Percentiles rank a stretch among this genome's conserved stretches.
phyloP scores from a whole-genome alignment of 2,113 vertebrate species.

The Plotosus lineatus region DNA sequence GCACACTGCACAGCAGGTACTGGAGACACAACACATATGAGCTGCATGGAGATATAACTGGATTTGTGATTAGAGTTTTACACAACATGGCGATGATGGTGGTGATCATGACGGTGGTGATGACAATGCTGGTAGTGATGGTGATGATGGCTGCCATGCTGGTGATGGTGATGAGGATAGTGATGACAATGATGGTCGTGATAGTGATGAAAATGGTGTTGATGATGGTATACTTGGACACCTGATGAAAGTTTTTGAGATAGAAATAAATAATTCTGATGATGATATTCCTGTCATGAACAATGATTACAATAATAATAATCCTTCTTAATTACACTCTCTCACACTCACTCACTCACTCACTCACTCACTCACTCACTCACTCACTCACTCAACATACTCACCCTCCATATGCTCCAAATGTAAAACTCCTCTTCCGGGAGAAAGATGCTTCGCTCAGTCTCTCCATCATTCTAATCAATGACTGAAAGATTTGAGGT shows the following conservation, averaged over 20 bases:
- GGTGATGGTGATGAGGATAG: neutral
- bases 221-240: neutral
- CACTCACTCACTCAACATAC: conserved; percentile 47
- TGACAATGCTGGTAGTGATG: neutral
- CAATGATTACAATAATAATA: no score
- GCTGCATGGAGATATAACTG: neutral
- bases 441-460: conserved; percentile 71
- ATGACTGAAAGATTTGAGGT: conserved; percentile 36
- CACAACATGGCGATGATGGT: neutral
- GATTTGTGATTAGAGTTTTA: neutral
- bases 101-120: neutral
- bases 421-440: conserved; percentile 77
- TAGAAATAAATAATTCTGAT: neutral
- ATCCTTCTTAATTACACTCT: no score
- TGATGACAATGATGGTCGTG: neutral
- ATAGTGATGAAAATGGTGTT: no score
- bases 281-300: no score
- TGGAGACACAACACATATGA: neutral
- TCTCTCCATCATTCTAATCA: conserved; percentile 61
- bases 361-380: neutral
- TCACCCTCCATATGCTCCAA: conserved; percentile 78
- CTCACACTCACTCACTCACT: neutral
- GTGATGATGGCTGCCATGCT: no score
- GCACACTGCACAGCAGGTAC: neutral
- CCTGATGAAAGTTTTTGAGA: neutral